Base-by-base conservation (phyloP, 2,113 vertebrate species). In the Dromas ardeola region DNA sequence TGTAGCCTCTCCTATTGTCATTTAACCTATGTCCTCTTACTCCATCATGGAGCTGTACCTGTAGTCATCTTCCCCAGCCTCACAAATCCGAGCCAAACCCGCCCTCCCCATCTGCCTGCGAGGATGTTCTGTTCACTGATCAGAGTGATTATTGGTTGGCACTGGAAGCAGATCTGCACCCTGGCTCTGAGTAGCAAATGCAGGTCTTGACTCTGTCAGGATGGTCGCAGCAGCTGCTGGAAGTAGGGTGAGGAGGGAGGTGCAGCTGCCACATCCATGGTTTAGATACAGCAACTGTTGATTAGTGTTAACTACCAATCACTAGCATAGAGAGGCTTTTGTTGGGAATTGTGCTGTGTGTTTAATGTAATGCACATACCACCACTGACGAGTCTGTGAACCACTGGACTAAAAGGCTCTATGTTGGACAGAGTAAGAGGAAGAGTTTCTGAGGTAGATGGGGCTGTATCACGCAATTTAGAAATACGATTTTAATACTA, bases 221-320 rank as follows among this genome's bases (percentile, higher is more conserved):
- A 11, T 16, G n/a, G 63, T 47, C 0, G 0, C 9, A 4, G 53
- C 49, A 65, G 61, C 32, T 45, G 63, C 78, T 88, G 49, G 40
- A 80, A 56, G 34, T 32, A 0, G 4, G 21, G 11, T 55, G 81
- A 83, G 42, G 23, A 87, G 59, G 21, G 27, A 87, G 59, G 18
- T 2, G 12, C 53, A 63, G 74, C 88, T 67, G 61, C 53, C 11
- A 5, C 34, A 16, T 42, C 32, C 53, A 7, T 3, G 4, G 32
- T 42, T 71, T 5, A 79, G 43, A 52, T 77, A 11, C 58, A 34
- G 74, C 79, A 15, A 8, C 3, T 15, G 17, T 34, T 63, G 76
- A 6, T n/a, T 8, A 13, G 43, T 0, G 2, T 59, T 74, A n/a
- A 18, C n/a, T 38, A 3, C 42, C 2, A 3, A 1, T 61, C 36